Percentiles rank a stretch among this genome's conserved stretches.
Conservation (phyloP, 2,797 vertebrate genomes). For the Cryptoprocta ferox region DNA sequence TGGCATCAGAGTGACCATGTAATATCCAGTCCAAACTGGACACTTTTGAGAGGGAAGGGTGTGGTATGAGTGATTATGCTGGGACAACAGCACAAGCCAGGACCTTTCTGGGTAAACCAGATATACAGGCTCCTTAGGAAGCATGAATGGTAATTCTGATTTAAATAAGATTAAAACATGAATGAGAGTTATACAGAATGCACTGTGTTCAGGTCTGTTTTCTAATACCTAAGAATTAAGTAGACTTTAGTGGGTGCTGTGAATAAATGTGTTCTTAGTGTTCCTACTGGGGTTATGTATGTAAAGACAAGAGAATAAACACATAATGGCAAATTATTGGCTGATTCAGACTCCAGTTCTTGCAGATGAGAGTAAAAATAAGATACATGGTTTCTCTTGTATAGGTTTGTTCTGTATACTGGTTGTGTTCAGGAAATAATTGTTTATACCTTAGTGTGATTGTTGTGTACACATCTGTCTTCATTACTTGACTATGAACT, state of each 20-base stretch:
- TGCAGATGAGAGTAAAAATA: background rate
- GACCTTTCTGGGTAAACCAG: background rate
- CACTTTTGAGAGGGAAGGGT: background rate
- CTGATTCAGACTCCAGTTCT: background rate
- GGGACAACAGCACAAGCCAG: background rate
- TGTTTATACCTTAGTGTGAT: background rate
- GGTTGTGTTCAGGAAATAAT: background rate
- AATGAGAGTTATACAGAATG: background rate
- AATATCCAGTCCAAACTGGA: background rate
- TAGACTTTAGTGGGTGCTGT: background rate
- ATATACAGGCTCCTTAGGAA: background rate
- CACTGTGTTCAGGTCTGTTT: background rate
- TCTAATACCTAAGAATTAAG: background rate
- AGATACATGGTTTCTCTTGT: background rate
- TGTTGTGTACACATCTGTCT: background rate
- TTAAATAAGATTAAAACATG: background rate
- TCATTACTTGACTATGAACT: background rate
- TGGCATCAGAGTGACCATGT: background rate
- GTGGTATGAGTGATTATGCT: background rate
- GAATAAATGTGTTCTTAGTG: background rate
- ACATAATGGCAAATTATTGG: background rate
- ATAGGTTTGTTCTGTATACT: background rate
- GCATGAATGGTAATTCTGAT: background rate
- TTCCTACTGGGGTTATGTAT: background rate
- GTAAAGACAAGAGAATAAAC: slow-evolving; percentile 23